Evolutionary conservation across 1,140 invertebrate species (phyloP).

Genomic region (Drosophila takahashii): DNA sequence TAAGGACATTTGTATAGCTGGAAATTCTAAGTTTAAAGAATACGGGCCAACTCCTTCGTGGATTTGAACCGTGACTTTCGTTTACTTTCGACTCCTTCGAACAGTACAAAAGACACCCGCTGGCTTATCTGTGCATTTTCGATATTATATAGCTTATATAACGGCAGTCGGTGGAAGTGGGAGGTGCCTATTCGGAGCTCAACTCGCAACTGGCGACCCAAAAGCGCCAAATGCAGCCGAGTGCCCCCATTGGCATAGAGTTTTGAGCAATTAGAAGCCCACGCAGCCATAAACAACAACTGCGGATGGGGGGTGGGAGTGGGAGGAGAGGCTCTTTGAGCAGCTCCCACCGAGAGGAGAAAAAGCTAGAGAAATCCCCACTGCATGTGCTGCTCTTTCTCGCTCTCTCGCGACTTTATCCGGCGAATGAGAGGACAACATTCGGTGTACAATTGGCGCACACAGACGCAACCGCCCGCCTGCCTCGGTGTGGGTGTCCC

Average conservation of each 20-base stretch:
- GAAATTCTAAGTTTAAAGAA: not conserved
- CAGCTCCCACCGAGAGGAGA: conserved; percentile 36
- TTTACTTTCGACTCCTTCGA: not conserved
- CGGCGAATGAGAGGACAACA: conserved; percentile 77
- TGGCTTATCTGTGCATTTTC: conserved; percentile 2
- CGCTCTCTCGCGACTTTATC: conserved; percentile 59
- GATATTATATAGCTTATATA: conserved; percentile 51
- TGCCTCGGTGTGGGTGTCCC: conserved; percentile 58
- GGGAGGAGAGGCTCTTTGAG: conserved; percentile 30
- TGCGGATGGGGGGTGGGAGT: conserved; percentile 23
- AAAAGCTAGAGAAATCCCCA: conserved; percentile 28
- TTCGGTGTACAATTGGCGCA: conserved; percentile 17
- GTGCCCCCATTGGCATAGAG: conserved; percentile 81
- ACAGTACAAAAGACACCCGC: not conserved
- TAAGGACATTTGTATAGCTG: too few species aligned
- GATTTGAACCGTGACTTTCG: not conserved
- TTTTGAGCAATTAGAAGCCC: conserved; percentile 84
- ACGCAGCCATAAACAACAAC: conserved; percentile 83
- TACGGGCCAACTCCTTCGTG: not conserved
- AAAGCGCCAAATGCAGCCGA: conserved; percentile 72
- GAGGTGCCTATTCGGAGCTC: conserved; percentile 79
- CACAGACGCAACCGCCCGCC: conserved; percentile 2
- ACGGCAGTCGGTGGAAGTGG: conserved; percentile 64
- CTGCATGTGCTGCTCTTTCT: conserved; percentile 65
- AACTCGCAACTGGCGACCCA: conserved; percentile 22